phyloP scores from a whole-genome alignment of 2,113 vertebrate genomes.

The Micromys minutus region DNA sequence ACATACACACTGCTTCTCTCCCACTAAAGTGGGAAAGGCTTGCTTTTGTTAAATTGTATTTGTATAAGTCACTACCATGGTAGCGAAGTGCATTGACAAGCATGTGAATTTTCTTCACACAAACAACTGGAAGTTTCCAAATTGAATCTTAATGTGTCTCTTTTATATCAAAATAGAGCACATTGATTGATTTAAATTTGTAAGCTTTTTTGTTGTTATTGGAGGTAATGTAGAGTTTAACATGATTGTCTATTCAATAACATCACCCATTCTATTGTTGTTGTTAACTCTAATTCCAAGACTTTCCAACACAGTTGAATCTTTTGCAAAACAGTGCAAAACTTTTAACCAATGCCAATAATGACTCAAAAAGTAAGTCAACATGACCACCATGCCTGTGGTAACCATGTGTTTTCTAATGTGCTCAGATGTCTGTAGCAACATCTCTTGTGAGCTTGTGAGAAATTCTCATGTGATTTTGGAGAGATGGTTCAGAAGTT shows the following conservation, averaged over 20 bases:
- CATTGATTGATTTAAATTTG: conserved; percentile 59
- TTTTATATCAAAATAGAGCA: conserved; percentile 65
- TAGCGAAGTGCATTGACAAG: conserved; percentile 60
- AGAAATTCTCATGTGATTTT: neutral
- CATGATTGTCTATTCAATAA: neutral
- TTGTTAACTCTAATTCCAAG: neutral
- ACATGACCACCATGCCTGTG: neutral
- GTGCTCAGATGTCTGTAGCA: neutral
- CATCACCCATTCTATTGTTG: neutral
- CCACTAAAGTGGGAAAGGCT: conserved; percentile 15
- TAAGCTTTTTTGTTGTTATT: neutral
- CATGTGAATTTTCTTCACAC: conserved; percentile 45
- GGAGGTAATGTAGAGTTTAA: conserved; percentile 65
- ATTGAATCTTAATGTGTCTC: conserved; percentile 66
- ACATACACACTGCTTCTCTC: conserved; percentile 38
- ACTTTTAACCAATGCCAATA: neutral
- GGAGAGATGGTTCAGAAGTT: neutral
- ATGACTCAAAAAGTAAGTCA: neutral
- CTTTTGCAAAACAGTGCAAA: neutral
- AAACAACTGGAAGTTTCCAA: conserved; percentile 55
- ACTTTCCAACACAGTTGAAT: neutral
- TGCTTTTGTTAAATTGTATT: conserved; percentile 69
- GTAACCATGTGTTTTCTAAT: neutral
- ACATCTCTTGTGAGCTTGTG: neutral
- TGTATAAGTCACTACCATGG: conserved; percentile 65